Conservation (phyloP, 2,797 vertebrate species). For the Hemitrygon akajei region DNA sequence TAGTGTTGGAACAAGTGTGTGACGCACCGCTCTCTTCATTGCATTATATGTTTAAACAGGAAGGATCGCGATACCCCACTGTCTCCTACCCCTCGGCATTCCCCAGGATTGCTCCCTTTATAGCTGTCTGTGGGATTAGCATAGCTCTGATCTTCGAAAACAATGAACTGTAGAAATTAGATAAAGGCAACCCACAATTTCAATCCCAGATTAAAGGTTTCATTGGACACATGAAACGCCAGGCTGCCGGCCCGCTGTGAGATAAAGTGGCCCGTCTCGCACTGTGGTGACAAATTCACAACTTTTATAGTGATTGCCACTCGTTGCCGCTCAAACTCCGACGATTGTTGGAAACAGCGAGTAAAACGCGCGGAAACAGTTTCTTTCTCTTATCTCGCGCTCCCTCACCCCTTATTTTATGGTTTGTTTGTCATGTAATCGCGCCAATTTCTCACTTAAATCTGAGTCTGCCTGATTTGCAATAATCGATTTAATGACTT, state of each 20-base stretch:
- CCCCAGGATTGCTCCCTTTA: background rate
- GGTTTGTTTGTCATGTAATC: background rate
- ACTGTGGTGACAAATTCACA: too few species aligned
- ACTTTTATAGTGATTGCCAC: background rate
- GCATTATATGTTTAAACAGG: background rate
- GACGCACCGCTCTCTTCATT: background rate
- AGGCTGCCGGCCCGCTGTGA: background rate
- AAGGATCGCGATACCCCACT: background rate
- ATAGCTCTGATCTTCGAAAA: constrained; percentile 50
- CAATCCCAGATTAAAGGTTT: background rate
- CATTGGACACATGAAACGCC: background rate
- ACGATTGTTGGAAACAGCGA: background rate
- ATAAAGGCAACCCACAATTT: constrained; percentile 39
- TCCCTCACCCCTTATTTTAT: too few species aligned
- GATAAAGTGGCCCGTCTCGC: background rate
- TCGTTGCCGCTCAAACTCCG: background rate
- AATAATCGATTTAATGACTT: constrained; percentile 6
- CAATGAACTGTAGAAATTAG: constrained; percentile 42
- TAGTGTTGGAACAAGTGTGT: background rate
- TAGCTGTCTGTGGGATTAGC: constrained; percentile 42
- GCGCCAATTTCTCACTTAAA: background rate
- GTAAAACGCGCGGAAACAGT: background rate
- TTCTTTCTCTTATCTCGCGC: background rate
- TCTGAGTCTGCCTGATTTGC: background rate
- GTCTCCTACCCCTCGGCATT: background rate